Percentiles rank a stretch among this genome's conserved stretches.
phyloP scores from a whole-genome alignment of 2,113 vertebrate genomes.

The Perccottus glenii region DNA sequence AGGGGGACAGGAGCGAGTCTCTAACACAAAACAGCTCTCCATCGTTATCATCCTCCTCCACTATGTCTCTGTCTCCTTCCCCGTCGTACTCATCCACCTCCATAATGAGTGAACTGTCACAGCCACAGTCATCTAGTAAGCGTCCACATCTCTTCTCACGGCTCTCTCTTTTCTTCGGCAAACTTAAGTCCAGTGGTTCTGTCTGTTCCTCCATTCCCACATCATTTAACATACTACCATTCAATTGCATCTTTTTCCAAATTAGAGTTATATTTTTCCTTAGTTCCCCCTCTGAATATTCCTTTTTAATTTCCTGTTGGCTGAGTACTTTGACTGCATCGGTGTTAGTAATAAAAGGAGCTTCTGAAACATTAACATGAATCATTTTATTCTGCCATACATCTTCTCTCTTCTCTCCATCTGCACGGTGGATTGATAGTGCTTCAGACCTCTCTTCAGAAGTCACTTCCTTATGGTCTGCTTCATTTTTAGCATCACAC shows the following conservation, averaged over 20 bases:
- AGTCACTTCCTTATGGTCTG: slow-evolving; percentile 18
- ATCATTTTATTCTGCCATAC: slow-evolving; percentile 20
- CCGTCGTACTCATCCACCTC: slow-evolving; percentile 82
- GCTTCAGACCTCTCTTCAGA: slow-evolving; percentile 7
- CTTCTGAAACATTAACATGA: slow-evolving; percentile 14
- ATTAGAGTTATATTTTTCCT: slow-evolving; percentile 32
- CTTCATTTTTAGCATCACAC: slow-evolving; percentile 28
- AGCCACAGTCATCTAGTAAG: slow-evolving; percentile 56
- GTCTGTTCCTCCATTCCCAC: slow-evolving; percentile 54
- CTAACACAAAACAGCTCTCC: not conserved
- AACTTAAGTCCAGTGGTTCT: slow-evolving; percentile 78
- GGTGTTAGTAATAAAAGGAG: slow-evolving; percentile 19
- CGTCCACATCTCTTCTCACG: slow-evolving; percentile 46
- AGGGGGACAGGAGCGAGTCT: slow-evolving; percentile 42
- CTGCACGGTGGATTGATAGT: slow-evolving; percentile 27
- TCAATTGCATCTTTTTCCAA: slow-evolving; percentile 34
- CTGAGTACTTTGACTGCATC: slow-evolving; percentile 16
- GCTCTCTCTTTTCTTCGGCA: slow-evolving; percentile 69
- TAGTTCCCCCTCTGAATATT: slow-evolving; percentile 28
- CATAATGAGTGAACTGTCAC: slow-evolving; percentile 76
- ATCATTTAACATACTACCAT: slow-evolving; percentile 15
- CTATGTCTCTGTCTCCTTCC: slow-evolving; percentile 70
- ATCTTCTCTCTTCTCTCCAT: not conserved
- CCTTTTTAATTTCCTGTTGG: slow-evolving; percentile 41
- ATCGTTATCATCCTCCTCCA: slow-evolving; percentile 70